Base-by-base conservation (phyloP, 2,888 invertebrate species). In the Malthinus flaveolus region DNA sequence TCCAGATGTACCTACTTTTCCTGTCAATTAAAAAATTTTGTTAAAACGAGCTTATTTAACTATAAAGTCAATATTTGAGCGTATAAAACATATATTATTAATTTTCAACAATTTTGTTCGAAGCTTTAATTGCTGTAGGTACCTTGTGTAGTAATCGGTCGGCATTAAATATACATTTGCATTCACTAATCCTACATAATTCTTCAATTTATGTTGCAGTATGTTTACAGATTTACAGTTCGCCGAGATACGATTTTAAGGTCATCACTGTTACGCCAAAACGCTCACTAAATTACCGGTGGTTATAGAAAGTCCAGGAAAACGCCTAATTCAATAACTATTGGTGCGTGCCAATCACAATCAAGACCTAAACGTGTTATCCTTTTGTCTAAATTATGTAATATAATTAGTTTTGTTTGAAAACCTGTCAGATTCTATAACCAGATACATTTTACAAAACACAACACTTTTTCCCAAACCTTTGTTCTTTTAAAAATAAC, bases 291-390 rank as follows among this genome's bases (percentile, higher is more conserved):
- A 56, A 56, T 56, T 56, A 56, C 56, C 36, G 50, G 46, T 35
- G 15, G 23, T 45, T 12, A 15, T 10, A 12, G 48, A 37, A 34
- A 36, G 15, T 49, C 15, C 36, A 50, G 56, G 56, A 56, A 56
- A 56, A 42, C 50, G 13, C n/a, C 35, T 50, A 50, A 56, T 56
- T 56, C 45, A 56, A 56, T 56, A 50, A 50, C 33, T 45, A 23
- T 9, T 36, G 50, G 50, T 56, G 50, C 56, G 56, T 56, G 56
- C 50, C 44, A 56, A 56, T 50, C 50, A 45, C 45, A 50, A 46
- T 49, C 55, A 49, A 12, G 12, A 23, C 35, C 56, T 50, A 50
- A 56, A 35, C 45, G 32, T 13, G 49, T 36, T 50, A 56, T 49
- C 49, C 13, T 49, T 56, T 50, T 50, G 15, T 36, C 46, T 31